A percentile compares a stretch with the other conserved stretches of the same genome.
Conservation (phyloP, 2,888 invertebrate species). For the Lamellibrachia satsuma region DNA sequence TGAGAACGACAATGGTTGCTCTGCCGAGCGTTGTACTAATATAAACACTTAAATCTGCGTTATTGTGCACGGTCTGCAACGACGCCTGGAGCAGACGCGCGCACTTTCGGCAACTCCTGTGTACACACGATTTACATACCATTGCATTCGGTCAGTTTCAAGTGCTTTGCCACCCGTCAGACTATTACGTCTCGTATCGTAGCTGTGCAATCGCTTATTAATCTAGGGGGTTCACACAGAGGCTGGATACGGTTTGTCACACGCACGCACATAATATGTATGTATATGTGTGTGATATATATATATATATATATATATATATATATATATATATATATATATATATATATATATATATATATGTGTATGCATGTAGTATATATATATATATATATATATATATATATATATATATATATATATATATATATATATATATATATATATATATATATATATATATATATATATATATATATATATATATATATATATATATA, state of each 20-base stretch:
- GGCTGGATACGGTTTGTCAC: not conserved
- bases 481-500: too few relatives aligned
- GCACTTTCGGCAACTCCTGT: not conserved
- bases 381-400: too few relatives aligned
- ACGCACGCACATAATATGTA: too few relatives aligned
- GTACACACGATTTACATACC: not conserved
- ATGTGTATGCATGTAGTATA: too few relatives aligned
- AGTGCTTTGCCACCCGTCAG: not conserved
- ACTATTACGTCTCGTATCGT: not conserved
- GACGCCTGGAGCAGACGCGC: not conserved
- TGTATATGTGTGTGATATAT: too few relatives aligned
- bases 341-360: too few relatives aligned
- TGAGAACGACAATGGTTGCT: conserved; percentile 12
- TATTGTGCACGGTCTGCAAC: not conserved
- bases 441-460: too few relatives aligned
- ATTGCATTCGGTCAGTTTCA: not conserved
- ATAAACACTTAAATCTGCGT: not conserved
- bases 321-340: too few relatives aligned
- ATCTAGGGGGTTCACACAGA: not conserved
- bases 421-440: too few relatives aligned
- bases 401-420: too few relatives aligned
- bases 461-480: too few relatives aligned
- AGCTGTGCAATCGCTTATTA: not conserved
- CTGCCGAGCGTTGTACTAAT: not conserved
- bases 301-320: too few relatives aligned